phyloP scores from a whole-genome alignment of 53 echinoderm and acorn worm species.

The Luidia sarsii region DNA sequence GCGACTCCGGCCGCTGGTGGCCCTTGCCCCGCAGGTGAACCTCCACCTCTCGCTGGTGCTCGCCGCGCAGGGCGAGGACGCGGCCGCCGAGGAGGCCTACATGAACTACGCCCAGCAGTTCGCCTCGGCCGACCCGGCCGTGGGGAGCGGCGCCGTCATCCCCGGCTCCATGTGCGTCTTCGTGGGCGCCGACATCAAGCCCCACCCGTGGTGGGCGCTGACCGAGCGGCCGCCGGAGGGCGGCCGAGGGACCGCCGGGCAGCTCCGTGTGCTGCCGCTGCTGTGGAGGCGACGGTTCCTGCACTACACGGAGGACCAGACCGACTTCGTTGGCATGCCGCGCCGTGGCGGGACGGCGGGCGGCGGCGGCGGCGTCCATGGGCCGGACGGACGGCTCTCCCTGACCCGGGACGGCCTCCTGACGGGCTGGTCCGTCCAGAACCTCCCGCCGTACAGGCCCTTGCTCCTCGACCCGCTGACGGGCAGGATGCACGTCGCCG shows the following conservation, averaged over 20 bases:
- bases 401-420: constrained; percentile 18
- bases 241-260: background rate
- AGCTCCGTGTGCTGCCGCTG: background rate
- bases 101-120: constrained; percentile 34
- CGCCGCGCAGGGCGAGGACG: constrained; percentile 4
- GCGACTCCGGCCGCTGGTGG: background rate
- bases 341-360: background rate
- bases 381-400: background rate
- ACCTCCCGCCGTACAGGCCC: constrained; percentile 16
- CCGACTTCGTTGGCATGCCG: no score
- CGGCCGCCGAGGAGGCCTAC: constrained; percentile 28
- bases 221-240: background rate
- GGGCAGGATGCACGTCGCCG: background rate
- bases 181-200: constrained; percentile 22
- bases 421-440: background rate
- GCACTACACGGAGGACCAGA: constrained; percentile 4
- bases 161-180: constrained; percentile 23
- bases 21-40: constrained; percentile 2
- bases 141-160: background rate
- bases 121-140: background rate
- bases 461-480: constrained; percentile 15
- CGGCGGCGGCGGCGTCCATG: background rate
- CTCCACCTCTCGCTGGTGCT: constrained; percentile 23
- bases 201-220: constrained; percentile 31
- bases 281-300: constrained; percentile 8